These are phyloP conservation scores for Thripadectes ignobilis DNA, from an alignment of 2,797 vertebrate genomes.

Conservation along the genomic window DNA sequence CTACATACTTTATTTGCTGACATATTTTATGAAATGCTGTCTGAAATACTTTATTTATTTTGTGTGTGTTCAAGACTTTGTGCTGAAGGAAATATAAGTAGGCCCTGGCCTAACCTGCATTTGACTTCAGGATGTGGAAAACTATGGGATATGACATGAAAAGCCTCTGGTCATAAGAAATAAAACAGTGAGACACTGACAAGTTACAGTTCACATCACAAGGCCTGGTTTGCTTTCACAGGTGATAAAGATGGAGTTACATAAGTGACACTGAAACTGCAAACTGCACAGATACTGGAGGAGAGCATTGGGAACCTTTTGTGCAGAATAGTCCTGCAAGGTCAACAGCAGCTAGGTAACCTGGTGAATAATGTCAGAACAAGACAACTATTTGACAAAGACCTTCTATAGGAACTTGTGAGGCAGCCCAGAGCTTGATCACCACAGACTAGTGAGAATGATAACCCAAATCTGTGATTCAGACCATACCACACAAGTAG, in stretches of 20 bases:
- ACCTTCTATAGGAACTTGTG: neutral
- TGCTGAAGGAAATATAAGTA: neutral
- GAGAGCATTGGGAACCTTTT: rapidly evolving
- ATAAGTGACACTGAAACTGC: neutral
- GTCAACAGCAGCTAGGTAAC: neutral
- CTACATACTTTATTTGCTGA: neutral
- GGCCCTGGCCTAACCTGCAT: neutral
- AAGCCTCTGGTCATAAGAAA: neutral
- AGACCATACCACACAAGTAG: neutral
- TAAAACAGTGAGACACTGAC: neutral
- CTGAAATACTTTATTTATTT: neutral
- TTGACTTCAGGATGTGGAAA: neutral
- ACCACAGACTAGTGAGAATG: neutral
- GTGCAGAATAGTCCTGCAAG: neutral
- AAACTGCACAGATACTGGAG: neutral
- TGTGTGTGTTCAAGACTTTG: neutral
- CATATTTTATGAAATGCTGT: neutral
- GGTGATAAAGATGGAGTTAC: neutral
- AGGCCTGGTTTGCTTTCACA: neutral
- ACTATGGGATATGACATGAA: neutral
- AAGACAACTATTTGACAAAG: neutral
- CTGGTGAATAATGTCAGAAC: neutral
- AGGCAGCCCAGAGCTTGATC: neutral
- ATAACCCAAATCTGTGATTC: neutral
- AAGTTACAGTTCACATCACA: neutral